Evolutionary conservation across 1,140 invertebrate genomes (phyloP).

Genomic region (Riptortus pedestris): DNA sequence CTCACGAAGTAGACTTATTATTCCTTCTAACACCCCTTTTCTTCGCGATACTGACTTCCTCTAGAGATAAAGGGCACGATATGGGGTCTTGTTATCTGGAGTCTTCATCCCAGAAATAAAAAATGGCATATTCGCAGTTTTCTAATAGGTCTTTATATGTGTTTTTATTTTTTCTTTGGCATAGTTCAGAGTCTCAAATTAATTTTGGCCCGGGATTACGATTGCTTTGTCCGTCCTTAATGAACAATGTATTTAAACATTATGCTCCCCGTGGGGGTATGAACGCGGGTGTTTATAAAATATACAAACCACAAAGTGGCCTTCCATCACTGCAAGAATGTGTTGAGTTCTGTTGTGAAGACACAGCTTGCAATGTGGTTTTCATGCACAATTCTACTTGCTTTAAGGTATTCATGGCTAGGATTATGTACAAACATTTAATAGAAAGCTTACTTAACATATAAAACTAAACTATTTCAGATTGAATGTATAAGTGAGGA

Average conservation of each 20-base stretch:
- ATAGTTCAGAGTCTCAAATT: not conserved
- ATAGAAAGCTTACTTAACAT: too few relatives aligned
- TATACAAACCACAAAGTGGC: not conserved
- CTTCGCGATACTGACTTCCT: not conserved
- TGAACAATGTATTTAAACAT: conserved; percentile 25
- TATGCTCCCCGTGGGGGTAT: conserved; percentile 43
- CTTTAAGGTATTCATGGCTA: conserved; percentile 47
- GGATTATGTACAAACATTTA: not conserved
- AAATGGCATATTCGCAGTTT: not conserved
- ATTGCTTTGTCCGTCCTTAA: conserved; percentile 27
- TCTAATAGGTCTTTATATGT: not conserved
- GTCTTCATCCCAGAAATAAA: not conserved
- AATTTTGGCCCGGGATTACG: conserved; percentile 11
- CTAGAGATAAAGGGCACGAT: not conserved
- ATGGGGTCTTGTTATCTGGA: not conserved
- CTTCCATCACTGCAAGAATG: conserved; percentile 48
- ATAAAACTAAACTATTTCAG: conserved; percentile 26
- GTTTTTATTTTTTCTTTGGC: not conserved
- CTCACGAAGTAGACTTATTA: too few relatives aligned
- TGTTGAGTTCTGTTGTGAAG: conserved; percentile 58
- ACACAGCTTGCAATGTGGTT: conserved; percentile 60
- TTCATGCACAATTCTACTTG: conserved; percentile 64
- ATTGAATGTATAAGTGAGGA: conserved; percentile 54
- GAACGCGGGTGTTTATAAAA: conserved; percentile 48
- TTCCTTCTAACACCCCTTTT: too few relatives aligned